phyloP scores from a whole-genome alignment of 53 echinoderm and acorn worm genomes.

The Crossaster papposus region DNA sequence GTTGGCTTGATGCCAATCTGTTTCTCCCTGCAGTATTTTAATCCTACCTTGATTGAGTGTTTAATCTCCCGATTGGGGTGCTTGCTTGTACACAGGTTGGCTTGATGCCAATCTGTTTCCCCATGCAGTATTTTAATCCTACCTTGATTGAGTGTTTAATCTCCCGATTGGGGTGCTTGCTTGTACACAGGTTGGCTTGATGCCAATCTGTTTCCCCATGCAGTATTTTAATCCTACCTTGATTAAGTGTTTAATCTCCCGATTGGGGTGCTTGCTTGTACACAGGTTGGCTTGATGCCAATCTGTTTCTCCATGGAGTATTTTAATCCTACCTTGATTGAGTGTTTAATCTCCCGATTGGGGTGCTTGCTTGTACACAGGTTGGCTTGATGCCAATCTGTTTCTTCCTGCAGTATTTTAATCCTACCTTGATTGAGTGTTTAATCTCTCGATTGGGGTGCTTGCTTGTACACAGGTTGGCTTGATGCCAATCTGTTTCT shows the following conservation, averaged over 20 bases:
- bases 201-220: constrained; percentile 90
- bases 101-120: constrained; percentile 87
- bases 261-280: constrained; percentile 78
- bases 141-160: constrained; percentile 83
- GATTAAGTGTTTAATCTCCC: constrained; percentile 85
- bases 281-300: constrained; percentile 86
- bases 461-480: constrained; percentile 83
- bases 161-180: constrained; percentile 81
- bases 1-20: constrained; percentile 82
- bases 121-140: constrained; percentile 76
- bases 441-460: constrained; percentile 80
- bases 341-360: constrained; percentile 84
- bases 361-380: constrained; percentile 85
- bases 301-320: constrained; percentile 75
- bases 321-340: too few species aligned
- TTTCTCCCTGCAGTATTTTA: constrained; percentile 78
- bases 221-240: too few species aligned
- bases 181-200: constrained; percentile 77
- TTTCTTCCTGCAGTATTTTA: constrained; percentile 78
- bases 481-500: constrained; percentile 87
- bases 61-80: constrained; percentile 80
- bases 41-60: too few species aligned
- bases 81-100: constrained; percentile 83
- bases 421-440: too few species aligned
- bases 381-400: constrained; percentile 82